phyloP scores from a whole-genome alignment of 2,113 vertebrate genomes.

The Catharus minimus region DNA sequence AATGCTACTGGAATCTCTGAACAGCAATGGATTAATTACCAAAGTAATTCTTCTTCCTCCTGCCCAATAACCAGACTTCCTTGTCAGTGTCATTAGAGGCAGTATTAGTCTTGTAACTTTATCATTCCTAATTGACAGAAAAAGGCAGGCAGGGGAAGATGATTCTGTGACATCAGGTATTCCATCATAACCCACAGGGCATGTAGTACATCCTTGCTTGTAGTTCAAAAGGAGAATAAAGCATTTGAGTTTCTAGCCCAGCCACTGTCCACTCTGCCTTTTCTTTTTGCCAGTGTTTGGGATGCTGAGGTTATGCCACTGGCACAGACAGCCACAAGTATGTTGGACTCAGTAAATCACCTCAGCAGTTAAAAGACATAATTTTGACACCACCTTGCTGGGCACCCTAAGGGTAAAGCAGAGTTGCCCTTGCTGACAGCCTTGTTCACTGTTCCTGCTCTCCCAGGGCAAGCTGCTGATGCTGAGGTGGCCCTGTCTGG shows the following conservation, averaged over 20 bases:
- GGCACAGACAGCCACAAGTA: background rate
- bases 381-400: background rate
- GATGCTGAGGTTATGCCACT: accelerated
- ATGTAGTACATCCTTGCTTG: background rate
- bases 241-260: background rate
- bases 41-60: background rate
- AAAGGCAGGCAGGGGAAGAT: background rate
- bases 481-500: accelerated
- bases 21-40: background rate
- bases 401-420: accelerated
- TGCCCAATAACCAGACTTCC: background rate
- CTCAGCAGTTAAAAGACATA: background rate
- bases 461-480: background rate
- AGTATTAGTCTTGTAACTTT: background rate
- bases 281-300: background rate
- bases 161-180: background rate
- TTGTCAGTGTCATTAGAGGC: background rate
- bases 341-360: background rate
- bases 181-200: background rate
- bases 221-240: background rate
- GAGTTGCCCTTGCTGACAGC: accelerated
- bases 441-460: background rate
- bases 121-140: background rate
- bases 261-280: background rate
- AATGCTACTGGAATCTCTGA: background rate